Base-by-base conservation (phyloP, 2,113 vertebrate species). In the Centrocercus urophasianus region DNA sequence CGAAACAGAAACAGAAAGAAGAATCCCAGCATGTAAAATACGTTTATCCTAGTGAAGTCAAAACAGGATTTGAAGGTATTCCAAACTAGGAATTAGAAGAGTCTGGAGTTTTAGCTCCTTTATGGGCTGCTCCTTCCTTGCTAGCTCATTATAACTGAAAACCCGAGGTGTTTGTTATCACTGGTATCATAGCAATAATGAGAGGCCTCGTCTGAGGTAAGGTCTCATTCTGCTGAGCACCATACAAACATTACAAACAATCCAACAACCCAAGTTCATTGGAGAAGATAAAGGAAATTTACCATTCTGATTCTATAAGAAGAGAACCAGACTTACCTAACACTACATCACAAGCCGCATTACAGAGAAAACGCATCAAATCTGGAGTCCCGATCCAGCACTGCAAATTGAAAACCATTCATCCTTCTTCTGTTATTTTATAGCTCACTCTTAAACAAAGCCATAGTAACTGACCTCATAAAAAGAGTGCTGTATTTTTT, bases 61-160 rank as follows among this genome's bases (percentile, higher is more conserved):
- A 85, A 92, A 80, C 13, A 59, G 48, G 42, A 91, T 50, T 78
- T 88, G 56, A 95, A 93, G 63, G 16, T 76, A 59, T n/a, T 88
- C 66, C 86, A 95, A 78, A 57, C 11, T 56, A 19, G 13, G 40
- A 84, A 84, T 54, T 59, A 78, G 36, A 81, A 90, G 64, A 27
- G 63, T 61, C 65, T 81, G 59, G 9, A 86, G 27, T 61, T 86
- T 52, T 34, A 60, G 38, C 69, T 84, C 59, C 54, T 66, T 13
- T 16, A 84, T 67, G 75, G 36, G 69, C 14, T 67, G 69, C n/a
- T 90, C 18, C n/a, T 86, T 88, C 76, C 79, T 86, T 81, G 66
- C 48, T 82, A 72, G 40, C 10, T 84, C 43, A 25, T 40, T 78
- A 82, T 42, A 86, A 82, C n/a, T 78, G 30, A 72, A 95, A 84